Conservation (phyloP, 2,888 invertebrate species). For the Mellilla xanthometata region DNA sequence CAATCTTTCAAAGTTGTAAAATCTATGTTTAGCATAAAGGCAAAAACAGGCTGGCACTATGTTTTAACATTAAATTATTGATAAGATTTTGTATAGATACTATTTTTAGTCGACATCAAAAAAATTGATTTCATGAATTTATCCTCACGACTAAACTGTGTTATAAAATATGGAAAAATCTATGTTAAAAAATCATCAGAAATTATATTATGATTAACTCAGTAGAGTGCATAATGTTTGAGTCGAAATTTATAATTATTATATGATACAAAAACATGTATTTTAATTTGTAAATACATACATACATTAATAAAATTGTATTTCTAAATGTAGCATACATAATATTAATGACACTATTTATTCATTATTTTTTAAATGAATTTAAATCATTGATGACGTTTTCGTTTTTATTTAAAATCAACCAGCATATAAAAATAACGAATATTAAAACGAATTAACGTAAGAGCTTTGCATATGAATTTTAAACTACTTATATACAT, state of each 20-base stretch:
- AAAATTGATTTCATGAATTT: too few species aligned
- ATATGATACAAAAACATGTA: slow-evolving; percentile 8
- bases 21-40: too few species aligned
- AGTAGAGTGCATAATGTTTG: too few species aligned
- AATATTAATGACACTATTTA: slow-evolving; percentile 22
- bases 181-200: too few species aligned
- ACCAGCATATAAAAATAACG: not conserved
- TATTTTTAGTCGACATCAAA: slow-evolving; percentile 12
- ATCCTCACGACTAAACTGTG: too few species aligned
- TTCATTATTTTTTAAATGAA: too few species aligned
- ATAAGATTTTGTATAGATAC: not conserved
- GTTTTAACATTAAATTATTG: not conserved
- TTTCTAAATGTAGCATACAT: slow-evolving; percentile 12
- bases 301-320: not conserved
- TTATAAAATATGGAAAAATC: too few species aligned
- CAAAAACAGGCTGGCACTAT: slow-evolving; percentile 1
- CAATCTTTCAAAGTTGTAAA: too few species aligned
- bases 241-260: too few species aligned
- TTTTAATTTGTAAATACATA: slow-evolving; percentile 19
- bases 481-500: slow-evolving; percentile 3
- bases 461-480: slow-evolving; percentile 16
- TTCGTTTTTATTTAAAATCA: not conserved
- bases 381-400: not conserved
- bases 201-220: too few species aligned
- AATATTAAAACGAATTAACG: slow-evolving; percentile 12